These are phyloP conservation scores for Sminthurides aquaticus DNA, from an alignment of 2,888 invertebrate genomes.

Conservation along the genomic window DNA sequence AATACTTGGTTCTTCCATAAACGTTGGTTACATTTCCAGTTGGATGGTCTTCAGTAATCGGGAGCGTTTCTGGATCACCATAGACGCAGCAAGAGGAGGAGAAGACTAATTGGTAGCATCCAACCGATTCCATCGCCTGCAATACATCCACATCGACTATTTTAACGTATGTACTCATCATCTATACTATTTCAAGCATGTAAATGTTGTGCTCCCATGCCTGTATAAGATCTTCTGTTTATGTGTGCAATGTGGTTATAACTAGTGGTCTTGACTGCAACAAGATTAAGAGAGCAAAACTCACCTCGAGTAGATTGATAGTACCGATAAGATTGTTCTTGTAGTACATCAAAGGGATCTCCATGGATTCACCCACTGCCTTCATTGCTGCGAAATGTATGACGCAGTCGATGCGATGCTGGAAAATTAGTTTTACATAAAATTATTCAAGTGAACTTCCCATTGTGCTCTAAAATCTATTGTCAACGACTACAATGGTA, in stretches of 20 bases:
- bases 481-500: background rate
- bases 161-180: too few relatives aligned
- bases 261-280: too few relatives aligned
- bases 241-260: too few relatives aligned
- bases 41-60: constrained; percentile 80
- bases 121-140: constrained; percentile 73
- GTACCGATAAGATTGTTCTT: constrained; percentile 89
- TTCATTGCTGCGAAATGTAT: constrained; percentile 95
- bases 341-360: constrained; percentile 84
- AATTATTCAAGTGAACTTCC: too few relatives aligned
- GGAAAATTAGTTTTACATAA: too few relatives aligned
- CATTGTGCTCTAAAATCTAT: too few relatives aligned
- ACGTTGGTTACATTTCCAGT: constrained; percentile 88
- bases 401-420: constrained; percentile 87
- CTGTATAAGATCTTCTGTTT: too few relatives aligned
- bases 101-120: constrained; percentile 77
- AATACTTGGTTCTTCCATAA: constrained; percentile 90
- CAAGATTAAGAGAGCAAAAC: too few relatives aligned
- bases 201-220: too few relatives aligned
- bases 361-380: constrained; percentile 92
- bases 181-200: too few relatives aligned
- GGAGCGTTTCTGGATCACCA: constrained; percentile 77
- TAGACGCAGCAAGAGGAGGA: constrained; percentile 91
- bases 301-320: constrained; percentile 81
- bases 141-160: too few relatives aligned